phyloP scores from a whole-genome alignment of 2,888 invertebrate genomes.

The Nymphalis polychloros region DNA sequence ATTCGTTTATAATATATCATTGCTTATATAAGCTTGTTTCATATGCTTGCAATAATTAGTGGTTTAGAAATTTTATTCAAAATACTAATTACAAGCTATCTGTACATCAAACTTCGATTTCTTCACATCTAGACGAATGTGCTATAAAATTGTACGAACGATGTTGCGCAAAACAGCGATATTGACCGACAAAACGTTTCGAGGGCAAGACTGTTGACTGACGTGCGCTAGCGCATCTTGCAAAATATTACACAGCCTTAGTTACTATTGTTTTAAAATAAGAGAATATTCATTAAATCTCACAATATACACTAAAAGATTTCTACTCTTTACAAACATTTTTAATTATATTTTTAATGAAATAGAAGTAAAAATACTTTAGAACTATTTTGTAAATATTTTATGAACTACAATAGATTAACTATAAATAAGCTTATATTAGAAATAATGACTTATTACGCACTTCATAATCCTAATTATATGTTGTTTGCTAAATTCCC shows the following conservation, averaged over 20 bases:
- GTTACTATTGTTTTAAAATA: conserved; percentile 13
- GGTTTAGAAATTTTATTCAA: too few relatives aligned
- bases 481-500: too few relatives aligned
- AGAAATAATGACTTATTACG: too few relatives aligned
- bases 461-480: too few relatives aligned
- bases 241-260: conserved; percentile 20
- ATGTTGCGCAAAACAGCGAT: conserved; percentile 62
- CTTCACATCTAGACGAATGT: not conserved
- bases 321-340: too few relatives aligned
- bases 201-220: conserved; percentile 61
- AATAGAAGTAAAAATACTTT: too few relatives aligned
- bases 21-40: not conserved
- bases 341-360: too few relatives aligned
- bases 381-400: too few relatives aligned
- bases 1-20: not conserved
- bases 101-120: not conserved
- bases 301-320: too few relatives aligned
- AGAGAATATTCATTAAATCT: not conserved
- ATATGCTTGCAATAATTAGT: too few relatives aligned
- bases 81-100: not conserved
- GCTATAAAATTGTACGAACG: conserved; percentile 45
- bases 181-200: conserved; percentile 70
- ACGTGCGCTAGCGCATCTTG: conserved; percentile 21
- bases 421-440: too few relatives aligned
- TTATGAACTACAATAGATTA: too few relatives aligned